Base-by-base conservation (phyloP, 2,888 invertebrate genomes). In the Aspidiotus destructor region DNA sequence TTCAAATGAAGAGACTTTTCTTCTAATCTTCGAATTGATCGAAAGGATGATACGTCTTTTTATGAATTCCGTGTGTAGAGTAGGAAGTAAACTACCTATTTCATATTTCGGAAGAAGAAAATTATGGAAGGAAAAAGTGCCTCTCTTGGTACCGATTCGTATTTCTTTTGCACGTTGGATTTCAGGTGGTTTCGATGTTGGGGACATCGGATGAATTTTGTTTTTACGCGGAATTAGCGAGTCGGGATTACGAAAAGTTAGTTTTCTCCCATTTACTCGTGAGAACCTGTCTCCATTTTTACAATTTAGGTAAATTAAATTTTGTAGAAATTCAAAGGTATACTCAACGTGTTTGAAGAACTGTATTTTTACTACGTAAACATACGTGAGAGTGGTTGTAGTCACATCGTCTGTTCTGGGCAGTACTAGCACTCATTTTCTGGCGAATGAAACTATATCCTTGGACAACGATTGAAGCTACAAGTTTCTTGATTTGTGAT, bases 321-420 rank as follows among this genome's bases (percentile, higher is more conserved):
- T 69, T 76, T 77, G 15, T 76, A 87, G 86, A 91, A 90, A 3
- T 92, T 92, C 79, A 87, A 87, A 70, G 82, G 87, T 42, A 81
- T 92, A 55, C 91, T 89, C 78, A 88, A 92, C 76, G 84, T 84
- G 75, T 92, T 92, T 79, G 89, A 92, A 76, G 86, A 86, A 77
- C 92, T 92, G 81, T 97, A 92, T 80, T 88, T 91, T 41, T 83
- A 89, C 67, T 94, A 97, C 79, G 86, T 97, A 65, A 97, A 95
- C 79, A 84, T 94, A 73, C 84, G 97, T 74, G 86, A 98, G 72
- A 83, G 89, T 70, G 97, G 99, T 80, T 94, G 93, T 78, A 96
- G 93, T 90, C 94, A 95, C 81, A 85, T n/a, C 91, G 71, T 96
- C 96, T 67, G 88, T 98, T 76, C 86, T 88, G 77, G 92, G 95